phyloP scores from a whole-genome alignment of 2,888 invertebrate genomes.

The Sycophila texana region DNA sequence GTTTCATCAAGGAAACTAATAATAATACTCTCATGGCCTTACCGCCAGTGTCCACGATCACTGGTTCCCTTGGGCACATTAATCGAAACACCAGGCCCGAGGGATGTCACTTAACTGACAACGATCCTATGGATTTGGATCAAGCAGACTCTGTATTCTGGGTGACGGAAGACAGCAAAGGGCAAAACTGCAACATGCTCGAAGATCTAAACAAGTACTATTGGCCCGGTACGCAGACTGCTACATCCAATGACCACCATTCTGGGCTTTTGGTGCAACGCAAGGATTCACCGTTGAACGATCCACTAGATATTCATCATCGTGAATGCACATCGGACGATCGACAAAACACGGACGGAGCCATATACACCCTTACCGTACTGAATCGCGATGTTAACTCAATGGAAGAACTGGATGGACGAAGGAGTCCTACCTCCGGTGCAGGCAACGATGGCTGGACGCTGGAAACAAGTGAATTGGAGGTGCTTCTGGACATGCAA shows the following conservation, averaged over 20 bases:
- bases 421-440: slow-evolving; percentile 76
- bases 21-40: slow-evolving; percentile 79
- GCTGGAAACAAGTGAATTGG: slow-evolving; percentile 83
- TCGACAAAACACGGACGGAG: slow-evolving; percentile 78
- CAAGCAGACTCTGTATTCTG: slow-evolving; percentile 84
- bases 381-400: slow-evolving; percentile 83
- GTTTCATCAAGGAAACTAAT: slow-evolving; percentile 77
- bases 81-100: slow-evolving; percentile 53
- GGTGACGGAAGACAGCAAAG: slow-evolving; percentile 77
- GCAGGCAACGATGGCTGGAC: slow-evolving; percentile 81
- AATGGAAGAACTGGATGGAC: slow-evolving; percentile 73
- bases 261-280: slow-evolving; percentile 26
- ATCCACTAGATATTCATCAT: slow-evolving; percentile 48
- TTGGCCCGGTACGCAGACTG: slow-evolving; percentile 78
- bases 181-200: slow-evolving; percentile 76
- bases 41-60: slow-evolving; percentile 73
- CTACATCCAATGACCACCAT: slow-evolving; percentile 68
- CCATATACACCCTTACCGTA: slow-evolving; percentile 91
- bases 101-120: slow-evolving; percentile 12
- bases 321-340: slow-evolving; percentile 57
- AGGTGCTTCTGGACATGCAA: slow-evolving; percentile 87
- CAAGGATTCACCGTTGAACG: slow-evolving; percentile 30
- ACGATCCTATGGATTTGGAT: slow-evolving; percentile 76
- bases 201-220: slow-evolving; percentile 92
- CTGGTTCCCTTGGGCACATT: slow-evolving; percentile 70